Conservation (phyloP, 2,888 invertebrate genomes). For the Blastobasis lacticolella region DNA sequence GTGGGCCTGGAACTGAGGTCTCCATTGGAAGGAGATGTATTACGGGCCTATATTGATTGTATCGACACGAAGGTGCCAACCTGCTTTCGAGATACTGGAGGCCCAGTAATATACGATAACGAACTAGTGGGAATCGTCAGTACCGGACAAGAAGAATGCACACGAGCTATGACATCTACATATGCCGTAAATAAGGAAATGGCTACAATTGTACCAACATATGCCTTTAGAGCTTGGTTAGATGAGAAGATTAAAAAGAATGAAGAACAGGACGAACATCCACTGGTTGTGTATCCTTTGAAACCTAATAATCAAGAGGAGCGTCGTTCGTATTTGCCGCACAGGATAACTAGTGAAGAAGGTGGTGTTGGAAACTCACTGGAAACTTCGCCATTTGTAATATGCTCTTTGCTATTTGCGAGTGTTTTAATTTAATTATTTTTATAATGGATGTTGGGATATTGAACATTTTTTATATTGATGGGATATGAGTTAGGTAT, state of each 20-base stretch:
- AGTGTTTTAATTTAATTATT: too few relatives aligned
- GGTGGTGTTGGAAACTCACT: too few relatives aligned
- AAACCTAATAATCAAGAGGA: slow-evolving; percentile 17
- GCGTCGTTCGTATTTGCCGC: too few relatives aligned
- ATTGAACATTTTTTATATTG: too few relatives aligned
- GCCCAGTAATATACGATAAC: slow-evolving; percentile 47
- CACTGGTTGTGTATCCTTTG: slow-evolving; percentile 35
- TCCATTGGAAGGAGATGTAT: slow-evolving; percentile 17
- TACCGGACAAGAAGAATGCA: slow-evolving; percentile 45
- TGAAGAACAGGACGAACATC: slow-evolving; percentile 29
- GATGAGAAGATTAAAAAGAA: slow-evolving; percentile 51
- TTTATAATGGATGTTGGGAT: too few relatives aligned
- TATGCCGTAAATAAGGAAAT: slow-evolving; percentile 51
- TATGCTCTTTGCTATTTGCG: too few relatives aligned
- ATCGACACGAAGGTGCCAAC: slow-evolving; percentile 53
- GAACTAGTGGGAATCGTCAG: slow-evolving; percentile 51
- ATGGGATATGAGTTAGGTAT: too few relatives aligned
- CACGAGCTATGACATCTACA: slow-evolving; percentile 42
- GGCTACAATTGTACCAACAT: slow-evolving; percentile 45
- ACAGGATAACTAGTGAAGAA: too few relatives aligned
- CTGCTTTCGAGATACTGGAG: slow-evolving; percentile 58
- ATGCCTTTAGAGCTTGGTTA: slow-evolving; percentile 52
- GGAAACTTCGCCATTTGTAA: too few relatives aligned
- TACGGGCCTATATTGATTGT: slow-evolving; percentile 49
- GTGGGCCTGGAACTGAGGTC: slow-evolving; percentile 47